Evolutionary conservation across 2,113 vertebrate species (phyloP), one percentile per base, ranked within the genome.

Genomic region (Pipra filicauda): DNA sequence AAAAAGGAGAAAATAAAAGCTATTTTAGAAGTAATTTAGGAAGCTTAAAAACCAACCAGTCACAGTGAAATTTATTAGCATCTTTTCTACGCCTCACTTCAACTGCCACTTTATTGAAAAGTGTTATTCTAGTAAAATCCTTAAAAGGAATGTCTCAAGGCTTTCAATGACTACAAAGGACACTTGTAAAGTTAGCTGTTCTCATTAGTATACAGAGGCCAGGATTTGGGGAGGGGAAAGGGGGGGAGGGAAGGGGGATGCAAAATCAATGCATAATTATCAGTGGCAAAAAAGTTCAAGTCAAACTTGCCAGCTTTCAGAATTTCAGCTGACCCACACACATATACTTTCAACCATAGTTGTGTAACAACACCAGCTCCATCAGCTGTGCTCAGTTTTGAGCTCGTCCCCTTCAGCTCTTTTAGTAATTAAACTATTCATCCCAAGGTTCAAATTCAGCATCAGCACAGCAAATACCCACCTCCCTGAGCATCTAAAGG

Each of bases 101-200:
- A 93, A 92, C 88, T 86, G 95, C 90, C 92, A 89, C 90, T 96
- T 96, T 95, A 96, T 95, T 95, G 92, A 96, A 88, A 96, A 86
- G 88, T 96, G 92, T 95, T 94, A 93, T 96, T 96, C 96, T 92
- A 96, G 96, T 96, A 95, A 97, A 97, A 96, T 94, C 96, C 95
- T 93, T 92, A 93, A 92, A 94, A 95, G 83, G 92, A 96, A 95
- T 92, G 96, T 93, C 96, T 94, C 23, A 1, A 84, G 96, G 93
- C 88, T 96, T 95, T 96, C 95, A 94, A 41, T 81, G 92, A 89
- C 92, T 95, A 96, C 93, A 96, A 96, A 97, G 90, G 92, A 86
- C 93, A 96, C 92, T 97, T 97, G 92, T 91, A 96, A 96, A 96
- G 95, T 96, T 96, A 91, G 96, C 93, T 95, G 95, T 95, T 96